phyloP scores from a whole-genome alignment of 2,888 invertebrate genomes.

The Tigriopus californicus region DNA sequence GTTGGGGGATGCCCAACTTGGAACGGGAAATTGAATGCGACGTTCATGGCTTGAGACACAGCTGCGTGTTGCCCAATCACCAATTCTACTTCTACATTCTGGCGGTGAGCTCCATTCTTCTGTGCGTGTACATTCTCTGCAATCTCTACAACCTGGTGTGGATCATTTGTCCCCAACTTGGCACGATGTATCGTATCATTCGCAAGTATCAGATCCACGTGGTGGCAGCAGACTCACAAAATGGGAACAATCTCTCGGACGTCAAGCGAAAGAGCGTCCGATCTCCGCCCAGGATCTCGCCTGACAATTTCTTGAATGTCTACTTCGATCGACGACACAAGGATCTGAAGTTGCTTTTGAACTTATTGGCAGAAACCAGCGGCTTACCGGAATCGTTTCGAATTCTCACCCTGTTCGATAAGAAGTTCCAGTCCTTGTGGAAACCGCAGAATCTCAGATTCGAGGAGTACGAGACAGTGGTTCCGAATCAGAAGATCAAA shows the following conservation, averaged over 20 bases:
- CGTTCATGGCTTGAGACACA: conserved; percentile 9
- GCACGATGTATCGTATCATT: conserved; percentile 8
- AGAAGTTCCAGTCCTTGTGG: conserved; percentile 9
- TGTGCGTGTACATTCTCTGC: conserved; percentile 6
- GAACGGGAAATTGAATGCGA: conserved; percentile 8
- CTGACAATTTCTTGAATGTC: background rate
- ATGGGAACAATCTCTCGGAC: background rate
- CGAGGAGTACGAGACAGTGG: conserved; percentile 8
- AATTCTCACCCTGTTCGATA: conserved; percentile 9
- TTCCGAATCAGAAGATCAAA: background rate
- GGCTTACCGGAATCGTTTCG: conserved; percentile 9
- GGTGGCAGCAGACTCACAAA: background rate
- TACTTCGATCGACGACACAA: conserved; percentile 9
- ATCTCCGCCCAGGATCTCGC: background rate
- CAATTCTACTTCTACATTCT: conserved; percentile 12
- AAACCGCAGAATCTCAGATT: conserved; percentile 7
- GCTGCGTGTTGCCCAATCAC: conserved; percentile 8
- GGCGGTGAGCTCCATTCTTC: background rate
- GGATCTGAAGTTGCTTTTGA: conserved; percentile 3
- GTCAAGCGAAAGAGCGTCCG: background rate
- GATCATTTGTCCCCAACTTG: conserved; percentile 10
- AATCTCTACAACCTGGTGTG: conserved; percentile 8
- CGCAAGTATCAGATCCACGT: background rate
- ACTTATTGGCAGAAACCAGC: conserved; percentile 5
- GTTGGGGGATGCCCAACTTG: conserved; percentile 14